Percentiles rank a stretch among this genome's conserved stretches.
Conservation (phyloP, 2,113 vertebrate genomes). For the Amphiprion ocellaris region DNA sequence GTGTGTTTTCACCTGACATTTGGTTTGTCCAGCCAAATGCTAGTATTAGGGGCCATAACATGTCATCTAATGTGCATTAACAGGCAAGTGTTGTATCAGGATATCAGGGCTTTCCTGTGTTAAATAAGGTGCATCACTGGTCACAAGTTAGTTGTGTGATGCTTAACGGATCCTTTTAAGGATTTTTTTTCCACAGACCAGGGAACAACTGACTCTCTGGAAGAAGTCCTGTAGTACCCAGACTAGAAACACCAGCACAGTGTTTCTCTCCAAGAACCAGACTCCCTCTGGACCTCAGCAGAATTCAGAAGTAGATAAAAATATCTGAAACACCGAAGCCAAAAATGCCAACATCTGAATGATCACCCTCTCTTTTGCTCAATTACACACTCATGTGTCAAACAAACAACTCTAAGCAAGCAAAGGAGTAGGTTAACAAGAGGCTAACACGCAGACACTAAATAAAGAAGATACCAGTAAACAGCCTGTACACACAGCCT, state of each 20-base stretch:
- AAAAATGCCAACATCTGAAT: slow-evolving; percentile 63
- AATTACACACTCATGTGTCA: slow-evolving; percentile 61
- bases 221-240: slow-evolving; percentile 23
- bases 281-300: slow-evolving; percentile 12
- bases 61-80: slow-evolving; percentile 2
- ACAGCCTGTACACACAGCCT: slow-evolving; percentile 42
- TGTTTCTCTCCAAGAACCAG: slow-evolving; percentile 21
- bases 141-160: slow-evolving; percentile 3
- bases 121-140: slow-evolving; percentile 15
- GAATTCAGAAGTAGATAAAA: slow-evolving; percentile 47
- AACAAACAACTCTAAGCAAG: slow-evolving; percentile 54
- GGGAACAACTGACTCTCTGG: slow-evolving; percentile 27
- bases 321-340: slow-evolving; percentile 22
- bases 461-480: slow-evolving; percentile 43
- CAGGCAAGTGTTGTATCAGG: background rate
- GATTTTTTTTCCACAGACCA: slow-evolving; percentile 53
- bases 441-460: slow-evolving; percentile 43
- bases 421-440: slow-evolving; percentile 17
- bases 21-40: slow-evolving; percentile 8
- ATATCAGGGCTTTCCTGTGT: slow-evolving; percentile 1
- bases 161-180: slow-evolving; percentile 62
- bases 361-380: slow-evolving; percentile 4
- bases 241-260: slow-evolving; percentile 45
- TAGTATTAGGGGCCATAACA: background rate
- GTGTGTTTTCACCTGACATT: slow-evolving; percentile 18